Evolutionary conservation across 2,888 invertebrate genomes (phyloP).

Genomic region (Drosophila robusta): DNA sequence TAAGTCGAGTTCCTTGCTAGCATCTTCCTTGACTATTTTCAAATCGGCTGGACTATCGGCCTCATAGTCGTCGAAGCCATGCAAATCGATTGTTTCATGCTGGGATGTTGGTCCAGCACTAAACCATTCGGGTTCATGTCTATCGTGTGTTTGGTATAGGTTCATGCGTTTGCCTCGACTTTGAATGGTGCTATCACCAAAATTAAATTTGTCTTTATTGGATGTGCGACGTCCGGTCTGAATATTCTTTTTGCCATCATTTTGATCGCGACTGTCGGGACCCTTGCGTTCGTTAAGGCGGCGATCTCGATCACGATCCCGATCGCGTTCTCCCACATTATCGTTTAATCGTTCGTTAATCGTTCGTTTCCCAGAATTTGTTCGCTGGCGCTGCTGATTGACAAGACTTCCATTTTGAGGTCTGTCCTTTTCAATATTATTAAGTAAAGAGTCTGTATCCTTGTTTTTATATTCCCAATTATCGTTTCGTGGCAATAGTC

Average conservation of each 20-base stretch:
- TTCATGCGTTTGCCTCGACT: conserved; percentile 51
- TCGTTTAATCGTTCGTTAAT: conserved; percentile 36
- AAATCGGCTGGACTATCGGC: conserved; percentile 79
- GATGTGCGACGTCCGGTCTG: conserved; percentile 43
- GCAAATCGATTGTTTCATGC: conserved; percentile 95
- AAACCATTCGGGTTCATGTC: conserved; percentile 95
- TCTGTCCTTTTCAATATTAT: conserved; percentile 45
- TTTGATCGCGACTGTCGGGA: conserved; percentile 50
- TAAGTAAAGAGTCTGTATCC: conserved; percentile 29
- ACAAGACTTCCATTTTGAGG: conserved; percentile 33
- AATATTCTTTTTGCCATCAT: conserved; percentile 63
- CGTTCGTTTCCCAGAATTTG: conserved; percentile 43
- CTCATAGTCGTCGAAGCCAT: conserved; percentile 92
- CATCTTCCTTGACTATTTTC: conserved; percentile 9
- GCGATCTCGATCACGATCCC: conserved; percentile 85
- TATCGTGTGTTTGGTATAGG: conserved; percentile 84
- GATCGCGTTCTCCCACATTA: conserved; percentile 23
- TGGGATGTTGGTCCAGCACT: conserved; percentile 96
- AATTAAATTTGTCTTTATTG: conserved; percentile 55
- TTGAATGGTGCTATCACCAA: conserved; percentile 25
- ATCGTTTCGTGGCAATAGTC: conserved; percentile 88
- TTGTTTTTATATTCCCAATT: conserved; percentile 86
- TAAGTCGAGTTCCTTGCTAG: conserved; percentile 5
- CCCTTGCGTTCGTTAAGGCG: conserved; percentile 87
- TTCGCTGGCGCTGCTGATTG: conserved; percentile 49